These are phyloP conservation scores for Dermochelys coriacea DNA, from an alignment of 2,797 vertebrate genomes.

Conservation along the genomic window DNA sequence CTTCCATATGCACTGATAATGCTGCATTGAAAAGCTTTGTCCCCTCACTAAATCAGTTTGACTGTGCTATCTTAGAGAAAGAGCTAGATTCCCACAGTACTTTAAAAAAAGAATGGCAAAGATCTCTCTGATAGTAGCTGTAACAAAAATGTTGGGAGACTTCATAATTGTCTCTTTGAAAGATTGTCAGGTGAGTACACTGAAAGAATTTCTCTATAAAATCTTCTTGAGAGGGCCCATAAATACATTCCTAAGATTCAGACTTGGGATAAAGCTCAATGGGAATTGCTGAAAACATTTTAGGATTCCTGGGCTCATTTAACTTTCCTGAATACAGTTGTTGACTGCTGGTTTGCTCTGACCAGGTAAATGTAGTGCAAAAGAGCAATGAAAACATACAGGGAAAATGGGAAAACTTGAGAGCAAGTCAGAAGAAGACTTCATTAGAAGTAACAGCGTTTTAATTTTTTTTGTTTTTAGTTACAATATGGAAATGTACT, in stretches of 20 bases:
- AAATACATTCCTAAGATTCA: not conserved
- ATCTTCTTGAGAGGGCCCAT: not conserved
- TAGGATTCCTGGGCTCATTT: not conserved
- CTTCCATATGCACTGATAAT: not conserved
- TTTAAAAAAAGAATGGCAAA: not conserved
- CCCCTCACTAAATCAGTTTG: not conserved
- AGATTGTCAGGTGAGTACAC: not conserved
- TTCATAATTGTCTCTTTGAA: not conserved
- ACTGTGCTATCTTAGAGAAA: not conserved
- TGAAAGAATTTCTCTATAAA: not conserved
- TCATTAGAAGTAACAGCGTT: not conserved
- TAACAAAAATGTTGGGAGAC: not conserved
- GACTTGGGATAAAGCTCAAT: not conserved
- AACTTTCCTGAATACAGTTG: not conserved
- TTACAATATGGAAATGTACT: not conserved
- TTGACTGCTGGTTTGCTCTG: not conserved
- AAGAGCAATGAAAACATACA: not conserved
- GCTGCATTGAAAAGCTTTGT: not conserved
- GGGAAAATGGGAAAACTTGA: not conserved
- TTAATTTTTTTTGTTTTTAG: not conserved
- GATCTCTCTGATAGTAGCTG: not conserved
- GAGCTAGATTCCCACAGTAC: not conserved
- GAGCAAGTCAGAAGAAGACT: not conserved
- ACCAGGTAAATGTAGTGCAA: not conserved
- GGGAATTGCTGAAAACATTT: not conserved